Percentiles rank a stretch among this genome's conserved stretches.
Conservation (phyloP, 2,888 invertebrate species). For the Deilephila elpenor region DNA sequence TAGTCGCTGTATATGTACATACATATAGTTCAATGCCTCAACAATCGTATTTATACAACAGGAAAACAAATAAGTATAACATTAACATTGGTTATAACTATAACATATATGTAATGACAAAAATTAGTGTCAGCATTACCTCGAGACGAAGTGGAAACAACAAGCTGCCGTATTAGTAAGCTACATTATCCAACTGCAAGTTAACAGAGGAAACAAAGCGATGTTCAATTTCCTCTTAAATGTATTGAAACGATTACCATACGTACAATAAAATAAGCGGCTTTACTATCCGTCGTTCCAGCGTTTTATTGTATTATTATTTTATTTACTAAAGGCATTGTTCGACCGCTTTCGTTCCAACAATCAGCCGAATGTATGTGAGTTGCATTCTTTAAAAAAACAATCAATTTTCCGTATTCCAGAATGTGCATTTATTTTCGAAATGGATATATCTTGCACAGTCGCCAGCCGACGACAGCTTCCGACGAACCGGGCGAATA, state of each 20-base stretch:
- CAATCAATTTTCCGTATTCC: background rate
- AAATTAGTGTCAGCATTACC: conserved; percentile 7
- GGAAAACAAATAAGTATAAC: background rate
- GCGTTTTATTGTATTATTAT: conserved; percentile 4
- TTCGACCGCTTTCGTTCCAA: background rate
- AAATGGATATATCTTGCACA: background rate
- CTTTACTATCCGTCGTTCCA: conserved; percentile 6
- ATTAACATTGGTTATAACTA: background rate
- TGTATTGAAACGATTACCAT: conserved; percentile 23
- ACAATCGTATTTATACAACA: background rate
- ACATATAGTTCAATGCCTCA: background rate
- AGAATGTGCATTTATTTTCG: background rate
- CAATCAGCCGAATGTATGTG: background rate
- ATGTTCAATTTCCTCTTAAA: conserved; percentile 25
- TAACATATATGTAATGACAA: background rate
- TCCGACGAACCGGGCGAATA: conserved; percentile 13
- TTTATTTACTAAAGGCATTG: conserved; percentile 8
- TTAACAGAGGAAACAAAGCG: conserved; percentile 22
- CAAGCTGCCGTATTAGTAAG: conserved; percentile 7
- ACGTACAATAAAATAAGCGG: conserved; percentile 19
- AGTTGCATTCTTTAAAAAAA: background rate
- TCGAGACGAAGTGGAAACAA: conserved; percentile 6
- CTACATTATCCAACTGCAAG: conserved; percentile 38
- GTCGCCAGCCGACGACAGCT: background rate
- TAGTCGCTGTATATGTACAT: background rate